Conservation (phyloP, 2,797 vertebrate genomes). For the Phrynocephalus guinanensis region DNA sequence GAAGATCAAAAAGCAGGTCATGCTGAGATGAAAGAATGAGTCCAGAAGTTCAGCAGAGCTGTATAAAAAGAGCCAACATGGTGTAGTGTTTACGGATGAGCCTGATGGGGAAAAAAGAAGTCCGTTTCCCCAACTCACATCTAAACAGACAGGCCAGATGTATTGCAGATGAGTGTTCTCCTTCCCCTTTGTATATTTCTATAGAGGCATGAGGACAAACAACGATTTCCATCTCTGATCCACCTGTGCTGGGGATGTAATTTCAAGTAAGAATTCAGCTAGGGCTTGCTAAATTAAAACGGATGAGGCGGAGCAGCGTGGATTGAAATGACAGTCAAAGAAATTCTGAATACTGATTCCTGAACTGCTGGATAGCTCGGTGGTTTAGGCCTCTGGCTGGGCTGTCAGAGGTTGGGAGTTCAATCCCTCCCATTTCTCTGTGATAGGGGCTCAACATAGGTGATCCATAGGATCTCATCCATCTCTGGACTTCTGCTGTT, state of each 20-base stretch:
- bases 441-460: too few species aligned
- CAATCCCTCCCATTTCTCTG: too few species aligned
- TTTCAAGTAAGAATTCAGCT: neutral
- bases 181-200: neutral
- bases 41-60: neutral
- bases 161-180: neutral
- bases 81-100: neutral
- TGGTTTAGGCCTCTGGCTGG: too few species aligned
- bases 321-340: slow-evolving; percentile 42
- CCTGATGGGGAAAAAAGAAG: neutral
- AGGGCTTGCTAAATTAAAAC: slow-evolving; percentile 18
- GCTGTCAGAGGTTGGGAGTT: too few species aligned
- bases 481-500: too few species aligned
- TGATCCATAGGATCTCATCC: too few species aligned
- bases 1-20: too few species aligned
- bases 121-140: neutral
- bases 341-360: slow-evolving; percentile 25
- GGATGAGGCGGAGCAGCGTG: slow-evolving; percentile 15
- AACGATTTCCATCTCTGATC: neutral
- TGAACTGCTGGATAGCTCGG: too few species aligned
- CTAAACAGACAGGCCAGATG: neutral
- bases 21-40: too few species aligned
- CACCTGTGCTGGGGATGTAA: rapidly evolving
- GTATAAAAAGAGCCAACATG: neutral
- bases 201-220: neutral